phyloP scores from a whole-genome alignment of 1,140 invertebrate species.

The Prorops nasuta region DNA sequence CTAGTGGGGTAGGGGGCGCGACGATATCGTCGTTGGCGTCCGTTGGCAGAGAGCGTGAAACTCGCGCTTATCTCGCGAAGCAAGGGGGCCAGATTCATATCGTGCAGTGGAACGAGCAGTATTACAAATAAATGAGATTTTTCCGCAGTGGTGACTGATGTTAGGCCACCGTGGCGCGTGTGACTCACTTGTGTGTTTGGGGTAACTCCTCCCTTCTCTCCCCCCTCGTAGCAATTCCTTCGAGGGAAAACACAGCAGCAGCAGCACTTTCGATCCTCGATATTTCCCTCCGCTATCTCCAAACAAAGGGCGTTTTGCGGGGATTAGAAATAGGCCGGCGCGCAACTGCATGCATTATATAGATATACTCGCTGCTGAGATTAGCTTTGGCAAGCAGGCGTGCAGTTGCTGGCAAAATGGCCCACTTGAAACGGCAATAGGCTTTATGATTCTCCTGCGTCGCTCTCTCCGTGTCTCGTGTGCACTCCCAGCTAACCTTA shows the following conservation, averaged over 20 bases:
- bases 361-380: constrained; percentile 21
- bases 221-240: constrained; percentile 22
- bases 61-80: constrained; percentile 12
- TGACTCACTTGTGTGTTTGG: too few species aligned
- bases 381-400: constrained; percentile 20
- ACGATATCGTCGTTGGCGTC: constrained; percentile 14
- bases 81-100: too few species aligned
- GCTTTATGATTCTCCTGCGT: constrained; percentile 15
- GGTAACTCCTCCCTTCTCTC: too few species aligned
- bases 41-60: constrained; percentile 12
- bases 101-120: too few species aligned
- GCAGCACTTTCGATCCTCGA: constrained; percentile 23
- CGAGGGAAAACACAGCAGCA: too few species aligned
- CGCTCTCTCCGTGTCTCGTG: too few species aligned
- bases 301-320: constrained; percentile 3
- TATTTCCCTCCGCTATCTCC: constrained; percentile 3
- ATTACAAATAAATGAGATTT: constrained; percentile 30
- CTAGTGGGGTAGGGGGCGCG: too few species aligned
- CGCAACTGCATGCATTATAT: constrained; percentile 28
- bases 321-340: constrained; percentile 27
- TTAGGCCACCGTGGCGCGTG: constrained; percentile 24
- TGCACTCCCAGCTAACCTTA: too few species aligned
- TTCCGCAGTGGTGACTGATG: too few species aligned
- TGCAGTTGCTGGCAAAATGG: constrained; percentile 18
- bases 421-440: constrained; percentile 21